Evolutionary conservation across 2,888 invertebrate genomes (phyloP).

Genomic region (Liopterus haemorrhoidalis): DNA sequence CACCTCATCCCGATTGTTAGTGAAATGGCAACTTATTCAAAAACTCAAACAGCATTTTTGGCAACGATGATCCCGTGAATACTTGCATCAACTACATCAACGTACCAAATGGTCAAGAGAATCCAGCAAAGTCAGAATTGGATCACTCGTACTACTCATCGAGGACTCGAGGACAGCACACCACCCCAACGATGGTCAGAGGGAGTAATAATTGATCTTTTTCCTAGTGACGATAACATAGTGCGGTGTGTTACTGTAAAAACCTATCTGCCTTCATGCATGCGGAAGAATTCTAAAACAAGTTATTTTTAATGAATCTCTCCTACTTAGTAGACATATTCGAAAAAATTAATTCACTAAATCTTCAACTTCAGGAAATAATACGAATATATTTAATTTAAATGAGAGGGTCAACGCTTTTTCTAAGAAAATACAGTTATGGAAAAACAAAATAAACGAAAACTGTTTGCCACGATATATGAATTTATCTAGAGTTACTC

Average conservation of each 20-base stretch:
- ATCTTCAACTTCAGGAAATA: slow-evolving; percentile 8
- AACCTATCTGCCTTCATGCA: no score
- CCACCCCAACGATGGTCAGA: not conserved
- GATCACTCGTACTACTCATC: not conserved
- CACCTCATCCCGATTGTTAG: no score
- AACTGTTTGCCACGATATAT: slow-evolving; percentile 1
- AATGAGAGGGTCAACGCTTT: slow-evolving; percentile 9
- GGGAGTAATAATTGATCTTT: not conserved
- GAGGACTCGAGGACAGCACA: not conserved
- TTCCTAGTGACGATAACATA: not conserved
- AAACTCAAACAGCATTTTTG: slow-evolving; percentile 3
- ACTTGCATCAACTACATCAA: not conserved
- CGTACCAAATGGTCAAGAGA: not conserved
- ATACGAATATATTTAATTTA: slow-evolving; percentile 12
- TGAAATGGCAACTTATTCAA: no score
- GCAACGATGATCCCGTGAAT: not conserved
- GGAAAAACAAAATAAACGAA: slow-evolving; percentile 7
- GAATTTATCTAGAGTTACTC: no score
- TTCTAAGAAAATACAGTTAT: slow-evolving; percentile 12
- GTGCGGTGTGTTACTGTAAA: slow-evolving; percentile 2
- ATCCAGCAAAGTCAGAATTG: not conserved
- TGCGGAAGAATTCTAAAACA: no score
- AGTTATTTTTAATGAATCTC: slow-evolving; percentile 12
- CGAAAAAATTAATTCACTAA: slow-evolving; percentile 8
- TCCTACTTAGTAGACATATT: slow-evolving; percentile 14